phyloP scores from a whole-genome alignment of 2,113 vertebrate genomes.

The Pelodiscus sinensis region DNA sequence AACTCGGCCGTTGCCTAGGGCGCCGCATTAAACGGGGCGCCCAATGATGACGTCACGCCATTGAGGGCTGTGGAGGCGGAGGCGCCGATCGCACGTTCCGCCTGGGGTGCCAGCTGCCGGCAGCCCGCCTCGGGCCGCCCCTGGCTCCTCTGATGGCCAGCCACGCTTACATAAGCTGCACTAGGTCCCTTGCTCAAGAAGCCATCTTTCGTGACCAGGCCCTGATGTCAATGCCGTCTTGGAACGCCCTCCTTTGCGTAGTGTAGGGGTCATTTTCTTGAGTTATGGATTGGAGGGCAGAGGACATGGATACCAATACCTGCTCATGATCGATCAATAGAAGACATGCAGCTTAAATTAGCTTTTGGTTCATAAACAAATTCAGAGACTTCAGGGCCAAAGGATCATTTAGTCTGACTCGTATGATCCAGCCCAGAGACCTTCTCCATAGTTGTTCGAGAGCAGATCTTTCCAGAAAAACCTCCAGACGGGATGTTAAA shows the following conservation, averaged over 20 bases:
- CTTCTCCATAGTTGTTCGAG: not conserved
- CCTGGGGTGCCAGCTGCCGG: no score
- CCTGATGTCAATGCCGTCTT: not conserved
- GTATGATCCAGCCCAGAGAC: not conserved
- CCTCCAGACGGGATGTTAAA: not conserved
- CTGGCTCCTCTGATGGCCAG: not conserved
- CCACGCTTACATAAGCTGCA: not conserved
- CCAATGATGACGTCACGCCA: no score
- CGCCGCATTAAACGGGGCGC: no score
- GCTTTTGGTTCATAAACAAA: not conserved
- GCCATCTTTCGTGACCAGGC: not conserved
- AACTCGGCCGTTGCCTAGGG: no score
- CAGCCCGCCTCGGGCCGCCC: no score
- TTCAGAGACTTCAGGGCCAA: not conserved
- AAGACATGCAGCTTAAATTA: not conserved
- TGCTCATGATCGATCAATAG: not conserved
- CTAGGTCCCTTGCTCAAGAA: rapidly evolving
- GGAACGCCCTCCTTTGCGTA: not conserved
- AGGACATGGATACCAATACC: not conserved
- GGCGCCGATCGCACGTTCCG: no score
- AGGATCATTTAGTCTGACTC: not conserved
- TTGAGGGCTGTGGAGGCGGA: no score
- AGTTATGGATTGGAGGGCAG: not conserved
- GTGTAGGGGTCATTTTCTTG: not conserved
- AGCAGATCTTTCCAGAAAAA: not conserved